These are phyloP conservation scores for Strigops habroptila DNA, from an alignment of 2,113 vertebrate genomes.

Conservation along the genomic window DNA sequence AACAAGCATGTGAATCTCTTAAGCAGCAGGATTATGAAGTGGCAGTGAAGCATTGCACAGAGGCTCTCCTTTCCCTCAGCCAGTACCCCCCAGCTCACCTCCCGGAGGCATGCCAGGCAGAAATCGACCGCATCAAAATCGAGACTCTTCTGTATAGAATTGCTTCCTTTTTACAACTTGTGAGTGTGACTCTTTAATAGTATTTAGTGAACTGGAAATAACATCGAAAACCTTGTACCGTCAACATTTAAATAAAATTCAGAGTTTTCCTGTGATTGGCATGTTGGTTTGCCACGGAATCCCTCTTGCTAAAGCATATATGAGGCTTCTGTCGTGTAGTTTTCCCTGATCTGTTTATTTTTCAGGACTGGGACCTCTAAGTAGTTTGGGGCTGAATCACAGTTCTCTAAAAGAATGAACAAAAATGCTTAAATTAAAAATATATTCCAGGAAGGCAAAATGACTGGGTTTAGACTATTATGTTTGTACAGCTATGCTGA, in stretches of 20 bases:
- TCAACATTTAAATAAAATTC: neutral
- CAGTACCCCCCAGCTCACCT: slow-evolving; percentile 81
- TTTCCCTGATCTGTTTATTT: neutral
- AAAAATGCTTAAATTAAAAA: neutral
- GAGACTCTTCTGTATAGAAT: slow-evolving; percentile 94
- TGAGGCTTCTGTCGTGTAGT: neutral
- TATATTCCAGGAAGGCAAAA: neutral
- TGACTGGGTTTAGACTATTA: neutral
- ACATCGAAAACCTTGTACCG: neutral
- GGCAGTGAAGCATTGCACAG: slow-evolving; percentile 91
- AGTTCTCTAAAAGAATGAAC: neutral
- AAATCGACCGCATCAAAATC: slow-evolving; percentile 83
- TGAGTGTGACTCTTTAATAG: slow-evolving; percentile 74
- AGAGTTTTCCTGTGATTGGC: neutral
- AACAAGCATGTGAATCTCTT: slow-evolving; percentile 97
- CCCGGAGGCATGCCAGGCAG: slow-evolving; percentile 70
- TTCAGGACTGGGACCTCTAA: neutral
- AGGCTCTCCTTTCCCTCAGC: slow-evolving; percentile 89
- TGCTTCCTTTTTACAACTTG: slow-evolving; percentile 93
- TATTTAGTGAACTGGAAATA: slow-evolving; percentile 36
- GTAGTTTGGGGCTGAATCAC: neutral
- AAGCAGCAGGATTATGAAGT: slow-evolving; percentile 93
- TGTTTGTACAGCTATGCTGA: neutral
- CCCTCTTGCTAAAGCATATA: neutral
- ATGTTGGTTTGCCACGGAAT: neutral